These are phyloP conservation scores for Sceloporus undulatus DNA, from an alignment of 2,113 vertebrate species.

Conservation along the genomic window DNA sequence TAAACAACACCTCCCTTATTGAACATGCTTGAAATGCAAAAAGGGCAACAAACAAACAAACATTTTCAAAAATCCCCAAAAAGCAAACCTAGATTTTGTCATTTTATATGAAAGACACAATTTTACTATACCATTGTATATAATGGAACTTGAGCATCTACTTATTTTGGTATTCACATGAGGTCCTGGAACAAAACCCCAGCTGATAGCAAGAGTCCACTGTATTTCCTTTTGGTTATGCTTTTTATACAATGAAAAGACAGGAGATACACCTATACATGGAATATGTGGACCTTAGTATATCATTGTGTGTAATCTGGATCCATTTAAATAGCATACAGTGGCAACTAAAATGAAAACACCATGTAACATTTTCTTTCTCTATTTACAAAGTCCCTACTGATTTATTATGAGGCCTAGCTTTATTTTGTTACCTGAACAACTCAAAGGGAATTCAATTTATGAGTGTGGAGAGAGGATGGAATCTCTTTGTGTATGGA, in stretches of 20 bases:
- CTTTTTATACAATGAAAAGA: background rate
- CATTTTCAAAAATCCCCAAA: background rate
- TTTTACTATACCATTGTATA: no score
- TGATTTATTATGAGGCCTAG: conserved; percentile 32
- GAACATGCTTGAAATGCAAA: no score
- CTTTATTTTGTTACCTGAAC: conserved; percentile 50
- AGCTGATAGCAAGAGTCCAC: no score
- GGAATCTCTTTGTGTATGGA: conserved; percentile 47
- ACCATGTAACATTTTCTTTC: conserved; percentile 8
- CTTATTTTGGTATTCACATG: no score
- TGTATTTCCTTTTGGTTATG: background rate
- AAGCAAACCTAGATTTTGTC: no score
- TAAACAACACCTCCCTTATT: no score
- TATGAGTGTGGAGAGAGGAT: conserved; percentile 51
- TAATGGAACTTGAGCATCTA: no score
- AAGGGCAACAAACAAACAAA: background rate
- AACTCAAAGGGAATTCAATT: conserved; percentile 54
- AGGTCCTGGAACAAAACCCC: no score
- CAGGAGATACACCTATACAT: background rate
- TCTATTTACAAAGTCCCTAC: conserved; percentile 5
- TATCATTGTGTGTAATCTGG: background rate
- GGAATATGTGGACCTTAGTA: background rate
- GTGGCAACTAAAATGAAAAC: background rate
- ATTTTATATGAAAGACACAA: no score
- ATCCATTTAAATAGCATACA: background rate